Conservation (phyloP, 2,888 invertebrate species). For the Dromius quadrimaculatus region DNA sequence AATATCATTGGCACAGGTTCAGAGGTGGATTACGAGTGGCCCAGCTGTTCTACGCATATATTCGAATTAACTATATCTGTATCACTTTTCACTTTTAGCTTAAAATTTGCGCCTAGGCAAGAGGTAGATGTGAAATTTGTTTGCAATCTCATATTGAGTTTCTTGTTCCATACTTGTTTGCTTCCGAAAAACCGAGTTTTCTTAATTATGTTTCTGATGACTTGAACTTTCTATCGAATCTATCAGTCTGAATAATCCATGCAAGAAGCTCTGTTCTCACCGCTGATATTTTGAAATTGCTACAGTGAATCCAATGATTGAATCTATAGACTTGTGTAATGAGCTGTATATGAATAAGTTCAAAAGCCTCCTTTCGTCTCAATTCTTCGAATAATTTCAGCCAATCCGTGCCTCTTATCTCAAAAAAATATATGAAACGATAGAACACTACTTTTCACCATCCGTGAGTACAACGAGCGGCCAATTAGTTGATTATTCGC, state of each 20-base stretch:
- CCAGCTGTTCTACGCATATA: conserved; percentile 41
- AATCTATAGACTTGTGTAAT: no score
- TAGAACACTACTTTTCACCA: background rate
- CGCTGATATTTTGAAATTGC: no score
- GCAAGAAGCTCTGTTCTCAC: no score
- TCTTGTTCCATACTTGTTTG: background rate
- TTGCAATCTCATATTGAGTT: conserved; percentile 20
- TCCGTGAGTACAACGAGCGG: background rate
- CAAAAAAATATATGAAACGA: no score
- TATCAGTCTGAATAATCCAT: no score
- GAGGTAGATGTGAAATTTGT: conserved; percentile 15
- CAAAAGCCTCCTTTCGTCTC: conserved; percentile 20
- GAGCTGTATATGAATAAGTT: conserved; percentile 29
- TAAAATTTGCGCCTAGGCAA: conserved; percentile 8
- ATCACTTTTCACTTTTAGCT: background rate
- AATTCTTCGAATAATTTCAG: conserved; percentile 26
- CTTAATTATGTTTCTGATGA: conserved; percentile 31
- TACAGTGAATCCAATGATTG: no score
- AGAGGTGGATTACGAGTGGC: background rate
- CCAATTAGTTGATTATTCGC: conserved; percentile 35
- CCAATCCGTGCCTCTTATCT: conserved; percentile 7
- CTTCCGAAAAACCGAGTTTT: background rate
- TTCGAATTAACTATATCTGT: conserved; percentile 36
- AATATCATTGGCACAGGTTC: background rate
- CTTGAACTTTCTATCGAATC: no score